A percentile compares a stretch with the other conserved stretches of the same genome.
Conservation (phyloP, 2,888 invertebrate species). For the Eupithecia tripunctaria region DNA sequence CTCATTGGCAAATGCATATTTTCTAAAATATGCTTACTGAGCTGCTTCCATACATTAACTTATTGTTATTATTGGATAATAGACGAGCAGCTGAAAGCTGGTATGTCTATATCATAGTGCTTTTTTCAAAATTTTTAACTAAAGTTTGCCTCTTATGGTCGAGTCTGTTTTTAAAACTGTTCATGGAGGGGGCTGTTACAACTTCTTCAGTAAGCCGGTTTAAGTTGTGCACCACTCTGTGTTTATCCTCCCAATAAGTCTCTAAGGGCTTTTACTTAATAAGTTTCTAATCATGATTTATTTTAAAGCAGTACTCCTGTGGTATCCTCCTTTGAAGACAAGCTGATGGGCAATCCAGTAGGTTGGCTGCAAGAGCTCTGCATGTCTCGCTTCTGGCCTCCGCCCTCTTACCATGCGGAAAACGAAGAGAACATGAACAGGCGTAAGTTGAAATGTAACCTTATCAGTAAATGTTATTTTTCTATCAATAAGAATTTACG, state of each 20-base stretch:
- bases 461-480: neutral
- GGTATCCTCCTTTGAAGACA: conserved; percentile 89
- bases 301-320: conserved; percentile 71
- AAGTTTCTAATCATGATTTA: conserved; percentile 31
- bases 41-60: too few relatives aligned
- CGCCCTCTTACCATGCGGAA: conserved; percentile 96
- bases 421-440: conserved; percentile 87
- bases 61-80: too few relatives aligned
- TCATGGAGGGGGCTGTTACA: too few relatives aligned
- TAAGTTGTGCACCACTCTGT: too few relatives aligned
- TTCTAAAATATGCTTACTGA: neutral
- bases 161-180: too few relatives aligned
- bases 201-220: too few relatives aligned
- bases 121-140: too few relatives aligned
- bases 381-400: conserved; percentile 97
- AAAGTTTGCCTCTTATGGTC: too few relatives aligned
- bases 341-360: conserved; percentile 95
- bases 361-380: conserved; percentile 98
- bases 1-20: neutral
- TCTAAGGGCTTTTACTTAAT: neutral
- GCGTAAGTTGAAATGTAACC: conserved; percentile 60
- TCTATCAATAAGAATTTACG: neutral
- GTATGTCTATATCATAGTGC: too few relatives aligned
- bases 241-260: too few relatives aligned
- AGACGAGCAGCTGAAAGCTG: too few relatives aligned